Conservation (phyloP, 2,113 vertebrate species). For the Phoenicopterus ruber region DNA sequence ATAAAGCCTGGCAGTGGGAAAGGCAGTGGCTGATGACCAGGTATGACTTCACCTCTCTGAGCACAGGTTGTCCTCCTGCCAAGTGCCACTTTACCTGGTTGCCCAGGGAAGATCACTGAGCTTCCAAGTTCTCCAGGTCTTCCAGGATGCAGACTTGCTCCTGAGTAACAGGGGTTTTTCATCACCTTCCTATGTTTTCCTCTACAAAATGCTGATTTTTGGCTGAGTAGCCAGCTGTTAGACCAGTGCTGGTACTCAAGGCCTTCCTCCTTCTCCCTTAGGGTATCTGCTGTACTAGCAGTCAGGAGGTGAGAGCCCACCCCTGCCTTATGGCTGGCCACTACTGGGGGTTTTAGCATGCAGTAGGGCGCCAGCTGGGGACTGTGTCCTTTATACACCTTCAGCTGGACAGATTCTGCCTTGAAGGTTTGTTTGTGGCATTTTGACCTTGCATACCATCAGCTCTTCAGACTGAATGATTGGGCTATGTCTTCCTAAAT, state of each 20-base stretch:
- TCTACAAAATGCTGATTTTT: not conserved
- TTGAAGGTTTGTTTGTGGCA: not conserved
- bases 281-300: not conserved
- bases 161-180: not conserved
- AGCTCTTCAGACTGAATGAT: not conserved
- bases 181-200: not conserved
- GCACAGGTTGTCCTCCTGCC: not conserved
- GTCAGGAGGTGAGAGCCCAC: not conserved
- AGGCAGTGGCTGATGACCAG: not conserved
- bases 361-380: not conserved
- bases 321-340: not conserved
- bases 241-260: not conserved
- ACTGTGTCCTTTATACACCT: not conserved
- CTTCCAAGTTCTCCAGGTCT: not conserved
- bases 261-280: not conserved
- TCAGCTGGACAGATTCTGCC: not conserved
- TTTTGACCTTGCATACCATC: not conserved
- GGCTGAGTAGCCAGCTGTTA: not conserved
- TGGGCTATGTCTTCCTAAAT: not conserved
- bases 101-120: not conserved
- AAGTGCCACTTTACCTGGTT: not conserved
- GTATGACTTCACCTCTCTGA: not conserved
- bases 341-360: accelerated
- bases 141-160: not conserved
- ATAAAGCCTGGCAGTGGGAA: not conserved